Base-by-base conservation (phyloP, 2,888 invertebrate genomes). In the Drosophila melanosoma region DNA sequence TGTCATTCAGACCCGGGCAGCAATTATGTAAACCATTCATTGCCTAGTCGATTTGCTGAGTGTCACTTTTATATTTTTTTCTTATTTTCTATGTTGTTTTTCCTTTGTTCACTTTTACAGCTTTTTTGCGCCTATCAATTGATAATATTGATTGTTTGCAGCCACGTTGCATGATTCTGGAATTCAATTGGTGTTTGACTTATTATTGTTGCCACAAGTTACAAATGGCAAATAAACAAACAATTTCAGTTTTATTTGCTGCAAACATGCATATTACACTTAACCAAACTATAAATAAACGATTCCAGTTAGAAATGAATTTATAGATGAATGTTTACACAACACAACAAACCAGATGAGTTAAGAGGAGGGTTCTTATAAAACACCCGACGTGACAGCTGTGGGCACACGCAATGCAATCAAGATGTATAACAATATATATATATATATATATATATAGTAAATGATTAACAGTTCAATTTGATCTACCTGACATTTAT, bases 71-170 rank as follows among this genome's bases (percentile, higher is more conserved):
- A 57, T 38, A n/a, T 49, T 48, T 26, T 29, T 29, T 33, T 23
- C 32, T 36, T 51, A 29, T 32, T 3, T 42, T 51, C 29, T 29
- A 32, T 57, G 17, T 32, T 26, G 26, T 45, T 48, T 10, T 33
- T 2, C n/a, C n/a, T 58, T 51, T 12, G 49, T 10, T 52, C n/a
- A 40, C 26, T 59, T 58, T 65, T 65, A 33, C 17, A 54, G 38
- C 53, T 42, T 4, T 66, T 23, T 54, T 26, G 38, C 29, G 15
- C n/a, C 45, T 65, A 52, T 65, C 68, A 68, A 78, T 71, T 78
- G 76, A 69, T 74, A 79, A 54, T 74, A 76, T 77, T 52, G 79
- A 79, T 79, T 79, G 65, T 62, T 8, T 26, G 42, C 52, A 26
- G 56, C 48, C 57, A 73, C 66, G 59, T 72, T 60, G 45, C 57